phyloP scores from a whole-genome alignment of 1,140 invertebrate species.

The Mylabris phalerata region DNA sequence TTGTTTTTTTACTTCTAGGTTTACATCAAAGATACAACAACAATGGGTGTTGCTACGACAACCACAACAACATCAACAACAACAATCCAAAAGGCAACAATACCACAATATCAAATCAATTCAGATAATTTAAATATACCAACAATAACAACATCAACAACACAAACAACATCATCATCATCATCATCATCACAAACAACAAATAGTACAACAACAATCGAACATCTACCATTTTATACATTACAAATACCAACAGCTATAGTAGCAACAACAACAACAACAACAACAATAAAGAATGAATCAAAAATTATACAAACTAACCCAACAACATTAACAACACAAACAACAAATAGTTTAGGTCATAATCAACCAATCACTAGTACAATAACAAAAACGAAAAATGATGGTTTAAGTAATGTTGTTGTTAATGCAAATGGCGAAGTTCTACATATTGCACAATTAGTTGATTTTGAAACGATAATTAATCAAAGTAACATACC shows the following conservation, averaged over 20 bases:
- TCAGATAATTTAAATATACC: slow-evolving; percentile 22
- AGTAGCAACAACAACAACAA: slow-evolving; percentile 9
- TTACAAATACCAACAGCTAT: slow-evolving; percentile 23
- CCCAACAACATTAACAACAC: not conserved
- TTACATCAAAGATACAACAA: slow-evolving; percentile 50
- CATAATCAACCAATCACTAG: slow-evolving; percentile 4
- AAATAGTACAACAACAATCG: not conserved
- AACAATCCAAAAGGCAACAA: not conserved
- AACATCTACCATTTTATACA: slow-evolving; percentile 23
- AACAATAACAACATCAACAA: slow-evolving; percentile 26
- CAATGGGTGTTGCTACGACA: slow-evolving; percentile 29
- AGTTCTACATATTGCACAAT: slow-evolving; percentile 33
- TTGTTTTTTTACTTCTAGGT: no score
- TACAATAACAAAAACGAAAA: slow-evolving; percentile 26
- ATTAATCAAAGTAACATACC: slow-evolving; percentile 18
- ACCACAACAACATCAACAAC: slow-evolving; percentile 6
- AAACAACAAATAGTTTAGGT: not conserved
- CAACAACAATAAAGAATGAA: slow-evolving; percentile 10
- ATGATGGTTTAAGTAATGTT: slow-evolving; percentile 32
- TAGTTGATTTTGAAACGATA: slow-evolving; percentile 29
- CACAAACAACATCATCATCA: no score
- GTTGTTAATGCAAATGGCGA: slow-evolving; percentile 36
- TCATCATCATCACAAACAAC: slow-evolving; percentile 1
- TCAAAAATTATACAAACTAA: slow-evolving; percentile 11
- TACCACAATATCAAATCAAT: slow-evolving; percentile 9